Conservation (phyloP, 2,888 invertebrate genomes). For the Dendrolimus pini region DNA sequence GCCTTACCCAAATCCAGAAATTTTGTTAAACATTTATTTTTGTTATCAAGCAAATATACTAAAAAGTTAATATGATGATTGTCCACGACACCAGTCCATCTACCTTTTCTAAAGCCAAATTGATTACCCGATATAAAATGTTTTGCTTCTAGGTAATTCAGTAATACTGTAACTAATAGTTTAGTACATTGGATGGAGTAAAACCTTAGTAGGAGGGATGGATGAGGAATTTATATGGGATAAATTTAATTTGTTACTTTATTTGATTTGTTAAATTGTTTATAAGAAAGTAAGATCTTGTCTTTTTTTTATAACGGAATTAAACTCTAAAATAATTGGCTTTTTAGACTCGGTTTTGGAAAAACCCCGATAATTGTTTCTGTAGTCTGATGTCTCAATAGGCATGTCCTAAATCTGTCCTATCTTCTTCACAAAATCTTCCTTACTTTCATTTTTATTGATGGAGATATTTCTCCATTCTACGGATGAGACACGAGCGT, state of each 20-base stretch:
- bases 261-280: neutral
- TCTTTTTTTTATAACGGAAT: neutral
- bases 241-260: neutral
- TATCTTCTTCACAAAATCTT: neutral
- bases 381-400: no score
- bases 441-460: neutral
- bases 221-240: neutral
- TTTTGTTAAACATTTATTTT: no score
- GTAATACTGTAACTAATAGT: no score
- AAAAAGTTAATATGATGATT: no score
- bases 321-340: neutral
- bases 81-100: no score
- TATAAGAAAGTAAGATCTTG: neutral
- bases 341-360: neutral
- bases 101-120: no score
- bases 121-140: no score
- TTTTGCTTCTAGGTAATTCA: no score
- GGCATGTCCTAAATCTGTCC: no score
- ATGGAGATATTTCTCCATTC: neutral
- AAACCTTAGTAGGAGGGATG: neutral
- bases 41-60: no score
- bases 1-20: no score
- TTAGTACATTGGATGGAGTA: no score
- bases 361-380: neutral
- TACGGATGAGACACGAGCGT: neutral